A percentile compares a stretch with the other conserved stretches of the same genome.
Conservation (phyloP, 2,113 vertebrate species). For the Eptesicus fuscus region DNA sequence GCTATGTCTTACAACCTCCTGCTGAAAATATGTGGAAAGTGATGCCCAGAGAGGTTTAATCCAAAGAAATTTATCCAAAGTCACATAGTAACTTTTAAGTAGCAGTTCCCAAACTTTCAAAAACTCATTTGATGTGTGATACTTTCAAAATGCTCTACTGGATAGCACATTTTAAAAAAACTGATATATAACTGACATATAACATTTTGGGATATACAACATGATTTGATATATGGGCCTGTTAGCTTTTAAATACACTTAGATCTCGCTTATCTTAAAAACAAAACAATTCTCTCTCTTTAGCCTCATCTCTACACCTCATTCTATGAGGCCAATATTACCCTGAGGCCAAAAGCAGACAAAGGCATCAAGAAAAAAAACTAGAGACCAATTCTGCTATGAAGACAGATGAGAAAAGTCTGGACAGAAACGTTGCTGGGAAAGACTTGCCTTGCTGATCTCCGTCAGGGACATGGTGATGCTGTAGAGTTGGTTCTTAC, state of each 20-base stretch:
- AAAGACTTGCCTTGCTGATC: conserved; percentile 78
- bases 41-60: neutral
- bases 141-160: neutral
- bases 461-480: conserved; percentile 85
- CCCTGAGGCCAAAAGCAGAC: neutral
- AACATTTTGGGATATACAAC: neutral
- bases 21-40: neutral
- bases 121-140: neutral
- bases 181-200: neutral
- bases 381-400: neutral
- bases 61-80: neutral
- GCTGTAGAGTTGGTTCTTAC: conserved; percentile 88
- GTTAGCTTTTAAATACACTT: neutral
- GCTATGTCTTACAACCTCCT: neutral
- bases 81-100: neutral
- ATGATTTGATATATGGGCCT: neutral
- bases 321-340: neutral
- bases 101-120: neutral
- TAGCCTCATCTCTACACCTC: neutral
- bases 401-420: neutral
- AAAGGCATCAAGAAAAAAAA: neutral
- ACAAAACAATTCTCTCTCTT: neutral
- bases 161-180: neutral
- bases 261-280: neutral
- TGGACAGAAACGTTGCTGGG: neutral